Conservation (phyloP, 2,113 vertebrate species). For the Limanda limanda region DNA sequence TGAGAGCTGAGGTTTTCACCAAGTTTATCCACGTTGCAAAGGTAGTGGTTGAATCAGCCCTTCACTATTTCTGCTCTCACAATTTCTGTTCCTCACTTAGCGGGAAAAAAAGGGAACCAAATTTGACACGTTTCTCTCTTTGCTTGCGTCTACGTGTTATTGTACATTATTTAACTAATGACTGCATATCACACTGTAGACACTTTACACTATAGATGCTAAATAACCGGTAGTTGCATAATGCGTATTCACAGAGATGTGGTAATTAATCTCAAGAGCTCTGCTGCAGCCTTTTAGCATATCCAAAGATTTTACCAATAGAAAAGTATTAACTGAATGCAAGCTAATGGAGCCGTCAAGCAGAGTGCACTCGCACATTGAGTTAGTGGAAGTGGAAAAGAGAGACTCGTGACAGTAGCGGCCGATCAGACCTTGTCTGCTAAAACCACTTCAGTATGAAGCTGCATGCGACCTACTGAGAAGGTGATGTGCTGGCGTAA, state of each 20-base stretch:
- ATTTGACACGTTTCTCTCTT: slow-evolving; percentile 30
- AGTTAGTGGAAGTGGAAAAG: slow-evolving; percentile 32
- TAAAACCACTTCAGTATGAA: slow-evolving; percentile 42
- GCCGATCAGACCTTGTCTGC: slow-evolving; percentile 30
- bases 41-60: slow-evolving; percentile 75
- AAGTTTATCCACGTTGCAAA: slow-evolving; percentile 96
- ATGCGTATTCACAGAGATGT: slow-evolving; percentile 42
- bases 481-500: slow-evolving; percentile 40
- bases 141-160: slow-evolving; percentile 1
- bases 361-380: slow-evolving; percentile 27
- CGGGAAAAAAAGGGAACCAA: background rate
- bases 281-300: slow-evolving; percentile 39
- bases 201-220: slow-evolving; percentile 13
- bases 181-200: slow-evolving; percentile 12
- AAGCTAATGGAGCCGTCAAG: slow-evolving; percentile 54
- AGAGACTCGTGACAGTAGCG: slow-evolving; percentile 22
- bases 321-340: slow-evolving; percentile 47
- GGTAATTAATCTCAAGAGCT: slow-evolving; percentile 58
- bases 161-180: slow-evolving; percentile 26
- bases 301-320: slow-evolving; percentile 35
- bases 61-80: background rate
- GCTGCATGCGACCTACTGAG: slow-evolving; percentile 37
- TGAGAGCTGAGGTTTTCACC: slow-evolving; percentile 94
- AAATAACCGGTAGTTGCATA: slow-evolving; percentile 37
- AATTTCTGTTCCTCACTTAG: slow-evolving; percentile 37